Conservation (phyloP, 2,888 invertebrate species). For the Proisotoma minuta region DNA sequence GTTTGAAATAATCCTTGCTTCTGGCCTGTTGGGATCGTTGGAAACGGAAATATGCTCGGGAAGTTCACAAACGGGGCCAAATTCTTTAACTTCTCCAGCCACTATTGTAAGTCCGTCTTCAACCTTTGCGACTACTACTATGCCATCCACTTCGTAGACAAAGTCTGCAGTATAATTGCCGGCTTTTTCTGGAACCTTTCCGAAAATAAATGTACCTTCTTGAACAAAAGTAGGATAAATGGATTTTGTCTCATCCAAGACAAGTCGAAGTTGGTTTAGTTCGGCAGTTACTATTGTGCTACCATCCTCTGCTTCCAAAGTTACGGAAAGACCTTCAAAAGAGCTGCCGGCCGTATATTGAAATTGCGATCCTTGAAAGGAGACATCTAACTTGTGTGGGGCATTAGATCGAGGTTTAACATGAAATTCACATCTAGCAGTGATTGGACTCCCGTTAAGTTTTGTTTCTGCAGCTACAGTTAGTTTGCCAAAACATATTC, state of each 20-base stretch:
- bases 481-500: background rate
- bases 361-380: background rate
- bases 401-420: background rate
- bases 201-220: background rate
- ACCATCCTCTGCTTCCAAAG: background rate
- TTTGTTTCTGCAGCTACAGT: background rate
- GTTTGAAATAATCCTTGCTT: background rate
- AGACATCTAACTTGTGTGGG: background rate
- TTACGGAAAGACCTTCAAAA: background rate
- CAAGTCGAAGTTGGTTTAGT: background rate
- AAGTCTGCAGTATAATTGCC: background rate
- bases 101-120: too few species aligned
- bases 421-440: background rate
- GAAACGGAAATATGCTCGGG: too few species aligned
- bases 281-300: background rate
- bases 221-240: background rate
- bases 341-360: background rate
- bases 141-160: too few species aligned
- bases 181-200: background rate
- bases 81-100: too few species aligned
- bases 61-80: too few species aligned
- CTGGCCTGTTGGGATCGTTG: background rate
- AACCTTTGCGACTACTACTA: too few species aligned
- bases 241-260: background rate
- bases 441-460: background rate